These are phyloP conservation scores for Atlantisia rogersi DNA, from an alignment of 2,113 vertebrate genomes.

Conservation along the genomic window DNA sequence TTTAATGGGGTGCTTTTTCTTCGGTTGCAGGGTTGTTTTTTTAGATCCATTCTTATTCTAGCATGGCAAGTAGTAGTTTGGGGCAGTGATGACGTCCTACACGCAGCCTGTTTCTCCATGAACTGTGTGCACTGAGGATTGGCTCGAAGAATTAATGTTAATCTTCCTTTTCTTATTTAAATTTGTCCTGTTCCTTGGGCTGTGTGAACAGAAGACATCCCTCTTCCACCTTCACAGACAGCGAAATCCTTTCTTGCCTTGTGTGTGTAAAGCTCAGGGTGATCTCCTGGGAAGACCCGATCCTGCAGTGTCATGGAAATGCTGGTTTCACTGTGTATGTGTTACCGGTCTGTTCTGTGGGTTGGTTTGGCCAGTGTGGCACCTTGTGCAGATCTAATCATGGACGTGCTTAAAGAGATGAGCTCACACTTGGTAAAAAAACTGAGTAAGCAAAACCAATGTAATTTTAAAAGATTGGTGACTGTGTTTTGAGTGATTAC, in stretches of 20 bases:
- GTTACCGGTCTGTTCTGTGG: background rate
- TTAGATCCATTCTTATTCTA: background rate
- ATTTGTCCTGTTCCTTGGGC: background rate
- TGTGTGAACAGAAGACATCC: background rate
- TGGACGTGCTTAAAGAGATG: background rate
- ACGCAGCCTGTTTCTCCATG: background rate
- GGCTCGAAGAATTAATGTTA: background rate
- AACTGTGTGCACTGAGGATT: background rate
- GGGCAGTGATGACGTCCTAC: background rate
- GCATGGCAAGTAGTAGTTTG: background rate
- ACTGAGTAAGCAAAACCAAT: no score
- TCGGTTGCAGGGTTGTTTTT: background rate
- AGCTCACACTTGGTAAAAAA: background rate
- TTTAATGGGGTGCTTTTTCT: background rate
- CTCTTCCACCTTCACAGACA: background rate
- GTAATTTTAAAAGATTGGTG: background rate
- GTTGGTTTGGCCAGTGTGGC: background rate
- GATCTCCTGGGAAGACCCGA: slow-evolving; percentile 24
- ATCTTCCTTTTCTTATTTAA: slow-evolving; percentile 12
- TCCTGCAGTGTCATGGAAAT: slow-evolving; percentile 1
- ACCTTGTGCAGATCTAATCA: background rate
- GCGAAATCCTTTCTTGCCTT: background rate
- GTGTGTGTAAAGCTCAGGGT: slow-evolving; percentile 26
- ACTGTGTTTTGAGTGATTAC: background rate
- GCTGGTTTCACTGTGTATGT: background rate